Percentiles rank a stretch among this genome's conserved stretches.
Conservation (phyloP, 2,113 vertebrate genomes). For the Seriola quinqueradiata region DNA sequence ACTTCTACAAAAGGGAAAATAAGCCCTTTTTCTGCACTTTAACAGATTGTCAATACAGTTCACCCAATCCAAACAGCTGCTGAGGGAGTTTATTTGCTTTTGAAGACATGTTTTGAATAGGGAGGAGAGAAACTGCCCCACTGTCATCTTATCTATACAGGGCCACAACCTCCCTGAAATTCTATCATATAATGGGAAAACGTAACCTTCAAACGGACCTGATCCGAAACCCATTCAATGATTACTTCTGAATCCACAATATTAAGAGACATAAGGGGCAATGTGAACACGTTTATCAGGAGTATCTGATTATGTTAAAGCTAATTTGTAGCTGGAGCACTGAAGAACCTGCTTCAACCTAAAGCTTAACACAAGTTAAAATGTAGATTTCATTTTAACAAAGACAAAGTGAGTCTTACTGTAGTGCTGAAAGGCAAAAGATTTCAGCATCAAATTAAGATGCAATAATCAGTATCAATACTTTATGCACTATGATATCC, state of each 20-base stretch:
- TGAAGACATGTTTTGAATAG: slow-evolving; percentile 65
- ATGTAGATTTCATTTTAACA: slow-evolving; percentile 1
- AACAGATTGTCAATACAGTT: slow-evolving; percentile 77
- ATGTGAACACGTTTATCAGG: background rate
- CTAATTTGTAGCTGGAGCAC: background rate
- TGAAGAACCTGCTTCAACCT: background rate
- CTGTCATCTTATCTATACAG: slow-evolving; percentile 37
- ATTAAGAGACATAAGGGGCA: background rate
- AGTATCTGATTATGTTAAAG: background rate
- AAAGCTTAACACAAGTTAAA: background rate
- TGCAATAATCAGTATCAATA: slow-evolving; percentile 1
- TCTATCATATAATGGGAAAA: slow-evolving; percentile 23
- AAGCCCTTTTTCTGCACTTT: slow-evolving; percentile 71
- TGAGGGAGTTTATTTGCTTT: slow-evolving; percentile 72
- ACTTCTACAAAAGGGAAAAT: slow-evolving; percentile 79
- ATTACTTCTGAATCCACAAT: slow-evolving; percentile 1
- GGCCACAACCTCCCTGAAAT: slow-evolving; percentile 35
- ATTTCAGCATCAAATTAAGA: background rate
- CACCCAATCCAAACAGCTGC: slow-evolving; percentile 68
- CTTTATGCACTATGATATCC: background rate
- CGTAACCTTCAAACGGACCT: slow-evolving; percentile 24
- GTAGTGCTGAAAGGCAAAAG: background rate
- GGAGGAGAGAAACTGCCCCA: slow-evolving; percentile 21
- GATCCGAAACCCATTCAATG: slow-evolving; percentile 16
- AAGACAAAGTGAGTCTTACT: background rate